These are phyloP conservation scores for Baronia brevicornis DNA, from an alignment of 2,888 invertebrate genomes.

Conservation along the genomic window DNA sequence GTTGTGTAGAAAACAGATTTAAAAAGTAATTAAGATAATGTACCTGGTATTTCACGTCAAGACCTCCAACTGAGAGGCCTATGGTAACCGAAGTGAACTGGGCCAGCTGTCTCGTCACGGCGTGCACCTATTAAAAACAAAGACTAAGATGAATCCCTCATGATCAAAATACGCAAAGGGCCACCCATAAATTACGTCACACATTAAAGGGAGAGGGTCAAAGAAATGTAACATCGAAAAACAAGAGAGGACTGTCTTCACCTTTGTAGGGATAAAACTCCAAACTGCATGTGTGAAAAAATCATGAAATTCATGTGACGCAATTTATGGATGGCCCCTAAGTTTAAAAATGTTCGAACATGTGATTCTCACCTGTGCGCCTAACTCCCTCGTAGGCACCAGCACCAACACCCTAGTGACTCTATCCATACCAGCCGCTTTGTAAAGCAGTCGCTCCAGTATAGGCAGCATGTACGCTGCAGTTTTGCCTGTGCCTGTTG, in stretches of 20 bases:
- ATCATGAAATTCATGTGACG: no score
- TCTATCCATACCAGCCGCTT: constrained; percentile 81
- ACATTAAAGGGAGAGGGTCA: no score
- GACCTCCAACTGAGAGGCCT: constrained; percentile 90
- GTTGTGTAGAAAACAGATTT: constrained; percentile 5
- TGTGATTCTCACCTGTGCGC: constrained; percentile 95
- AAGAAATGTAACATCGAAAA: no score
- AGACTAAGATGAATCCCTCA: neutral
- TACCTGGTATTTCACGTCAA: constrained; percentile 85
- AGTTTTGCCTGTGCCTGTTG: constrained; percentile 98
- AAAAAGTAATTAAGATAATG: constrained; percentile 5
- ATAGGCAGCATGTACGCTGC: constrained; percentile 99
- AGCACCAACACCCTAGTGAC: constrained; percentile 89
- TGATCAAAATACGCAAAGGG: no score
- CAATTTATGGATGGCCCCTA: no score
- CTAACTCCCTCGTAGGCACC: constrained; percentile 97
- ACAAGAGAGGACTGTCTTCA: no score
- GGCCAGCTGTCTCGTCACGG: constrained; percentile 92
- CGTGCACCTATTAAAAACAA: constrained; percentile 82
- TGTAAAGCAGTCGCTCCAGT: constrained; percentile 92
- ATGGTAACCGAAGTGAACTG: constrained; percentile 90
- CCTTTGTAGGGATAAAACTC: no score
- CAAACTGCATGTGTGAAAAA: no score
- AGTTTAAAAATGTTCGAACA: no score
- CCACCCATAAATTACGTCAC: no score